phyloP scores from a whole-genome alignment of 2,113 vertebrate species.

The Brienomyrus brachyistius region DNA sequence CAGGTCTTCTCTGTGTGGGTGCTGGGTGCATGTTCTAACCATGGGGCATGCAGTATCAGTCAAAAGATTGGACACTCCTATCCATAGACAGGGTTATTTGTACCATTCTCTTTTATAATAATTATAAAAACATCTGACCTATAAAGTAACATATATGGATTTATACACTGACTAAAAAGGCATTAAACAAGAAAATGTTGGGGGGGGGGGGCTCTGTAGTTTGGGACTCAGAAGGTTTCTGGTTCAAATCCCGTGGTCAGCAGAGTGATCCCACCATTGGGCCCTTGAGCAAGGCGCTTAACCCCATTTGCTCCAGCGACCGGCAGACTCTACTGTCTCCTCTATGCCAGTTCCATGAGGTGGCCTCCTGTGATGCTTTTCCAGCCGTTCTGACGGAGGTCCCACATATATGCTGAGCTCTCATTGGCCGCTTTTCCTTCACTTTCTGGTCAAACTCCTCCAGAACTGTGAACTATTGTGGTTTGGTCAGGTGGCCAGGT shows the following conservation, averaged over 20 bases:
- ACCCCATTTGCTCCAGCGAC: not conserved
- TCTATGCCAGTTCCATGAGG: not conserved
- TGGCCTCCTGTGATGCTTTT: not conserved
- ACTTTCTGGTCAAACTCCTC: not conserved
- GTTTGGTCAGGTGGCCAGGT: not conserved
- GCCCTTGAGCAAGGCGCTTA: not conserved
- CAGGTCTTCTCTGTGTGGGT: not conserved
- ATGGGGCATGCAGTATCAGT: not conserved
- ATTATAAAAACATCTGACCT: not conserved
- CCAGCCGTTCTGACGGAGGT: not conserved
- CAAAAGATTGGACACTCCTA: not conserved
- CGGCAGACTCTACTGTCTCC: not conserved
- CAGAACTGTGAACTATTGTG: not conserved
- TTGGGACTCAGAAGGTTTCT: not conserved
- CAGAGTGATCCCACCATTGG: not conserved
- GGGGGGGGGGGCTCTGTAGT: not conserved
- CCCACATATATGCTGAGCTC: not conserved
- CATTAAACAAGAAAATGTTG: not conserved
- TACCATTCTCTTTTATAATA: not conserved
- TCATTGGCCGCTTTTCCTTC: not conserved
- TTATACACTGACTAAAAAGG: not conserved
- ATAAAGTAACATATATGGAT: not conserved
- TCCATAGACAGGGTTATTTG: not conserved
- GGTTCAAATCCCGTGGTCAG: not conserved
- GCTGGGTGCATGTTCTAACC: not conserved